phyloP scores from a whole-genome alignment of 2,797 vertebrate genomes.

The Oreochromis grahami region DNA sequence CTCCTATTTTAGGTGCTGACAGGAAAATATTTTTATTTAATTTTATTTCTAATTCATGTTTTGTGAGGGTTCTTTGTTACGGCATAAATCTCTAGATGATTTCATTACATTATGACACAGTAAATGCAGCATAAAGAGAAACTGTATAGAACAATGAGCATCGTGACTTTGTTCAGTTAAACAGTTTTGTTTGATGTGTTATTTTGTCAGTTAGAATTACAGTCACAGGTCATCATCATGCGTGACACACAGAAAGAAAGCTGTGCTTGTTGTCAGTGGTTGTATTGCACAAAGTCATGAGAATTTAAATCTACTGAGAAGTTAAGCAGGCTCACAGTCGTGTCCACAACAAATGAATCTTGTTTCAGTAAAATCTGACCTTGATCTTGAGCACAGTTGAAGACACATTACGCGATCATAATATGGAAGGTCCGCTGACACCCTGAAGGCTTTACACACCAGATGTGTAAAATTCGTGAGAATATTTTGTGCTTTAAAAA shows the following conservation, averaged over 20 bases:
- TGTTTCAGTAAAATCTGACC: background rate
- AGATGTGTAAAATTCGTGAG: background rate
- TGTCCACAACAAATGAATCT: fast-evolving
- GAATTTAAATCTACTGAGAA: background rate
- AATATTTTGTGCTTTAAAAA: background rate
- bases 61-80: fast-evolving
- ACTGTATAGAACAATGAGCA: fast-evolving
- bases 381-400: background rate
- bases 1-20: background rate
- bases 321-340: background rate
- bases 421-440: background rate
- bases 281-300: background rate
- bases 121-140: background rate
- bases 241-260: background rate
- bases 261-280: background rate
- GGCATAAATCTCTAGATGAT: background rate
- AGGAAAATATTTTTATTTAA: background rate
- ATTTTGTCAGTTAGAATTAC: background rate
- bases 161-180: fast-evolving
- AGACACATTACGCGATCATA: background rate
- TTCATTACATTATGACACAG: fast-evolving
- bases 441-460: background rate
- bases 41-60: background rate
- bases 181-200: background rate
- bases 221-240: fast-evolving